Evolutionary conservation across 2,888 invertebrate genomes (phyloP).

Genomic region (Machimus atricapillus): DNA sequence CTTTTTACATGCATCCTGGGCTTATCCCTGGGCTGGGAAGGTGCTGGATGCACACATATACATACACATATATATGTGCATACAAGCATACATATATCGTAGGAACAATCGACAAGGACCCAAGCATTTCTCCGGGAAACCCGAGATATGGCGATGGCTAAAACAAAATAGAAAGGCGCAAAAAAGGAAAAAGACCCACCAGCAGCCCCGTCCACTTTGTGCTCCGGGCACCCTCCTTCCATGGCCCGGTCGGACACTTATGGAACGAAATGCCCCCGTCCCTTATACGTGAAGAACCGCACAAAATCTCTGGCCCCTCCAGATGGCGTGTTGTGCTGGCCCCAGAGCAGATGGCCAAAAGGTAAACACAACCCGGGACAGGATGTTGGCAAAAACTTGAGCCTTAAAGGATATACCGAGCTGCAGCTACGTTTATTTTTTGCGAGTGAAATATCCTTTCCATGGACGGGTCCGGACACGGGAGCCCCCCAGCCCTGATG

Average conservation of each 20-base stretch:
- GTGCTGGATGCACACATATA: background rate
- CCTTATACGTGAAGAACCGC: slow-evolving; percentile 21
- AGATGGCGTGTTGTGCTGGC: background rate
- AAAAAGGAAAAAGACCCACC: background rate
- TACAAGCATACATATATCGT: background rate
- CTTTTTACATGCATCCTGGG: slow-evolving; percentile 15
- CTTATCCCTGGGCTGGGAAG: background rate
- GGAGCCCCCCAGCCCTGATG: background rate
- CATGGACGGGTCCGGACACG: background rate
- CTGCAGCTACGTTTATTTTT: slow-evolving; percentile 21
- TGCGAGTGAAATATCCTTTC: slow-evolving; percentile 35
- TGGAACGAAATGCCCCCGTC: slow-evolving; percentile 17
- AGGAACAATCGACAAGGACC: slow-evolving; percentile 32
- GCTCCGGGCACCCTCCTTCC: background rate
- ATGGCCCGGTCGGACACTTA: slow-evolving; percentile 32
- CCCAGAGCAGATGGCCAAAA: slow-evolving; percentile 36
- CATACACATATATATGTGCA: background rate
- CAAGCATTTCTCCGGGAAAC: slow-evolving; percentile 25
- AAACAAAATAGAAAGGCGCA: slow-evolving; percentile 30
- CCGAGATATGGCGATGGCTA: slow-evolving; percentile 21
- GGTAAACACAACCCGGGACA: slow-evolving; percentile 39
- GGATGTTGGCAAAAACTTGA: slow-evolving; percentile 38
- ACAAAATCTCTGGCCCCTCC: slow-evolving; percentile 13
- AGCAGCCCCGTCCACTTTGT: background rate
- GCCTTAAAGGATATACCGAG: slow-evolving; percentile 32